Percentiles rank a stretch among this genome's conserved stretches.
Evolutionary conservation across 2,113 vertebrate species (phyloP).

Genomic region (Callithrix jacchus): DNA sequence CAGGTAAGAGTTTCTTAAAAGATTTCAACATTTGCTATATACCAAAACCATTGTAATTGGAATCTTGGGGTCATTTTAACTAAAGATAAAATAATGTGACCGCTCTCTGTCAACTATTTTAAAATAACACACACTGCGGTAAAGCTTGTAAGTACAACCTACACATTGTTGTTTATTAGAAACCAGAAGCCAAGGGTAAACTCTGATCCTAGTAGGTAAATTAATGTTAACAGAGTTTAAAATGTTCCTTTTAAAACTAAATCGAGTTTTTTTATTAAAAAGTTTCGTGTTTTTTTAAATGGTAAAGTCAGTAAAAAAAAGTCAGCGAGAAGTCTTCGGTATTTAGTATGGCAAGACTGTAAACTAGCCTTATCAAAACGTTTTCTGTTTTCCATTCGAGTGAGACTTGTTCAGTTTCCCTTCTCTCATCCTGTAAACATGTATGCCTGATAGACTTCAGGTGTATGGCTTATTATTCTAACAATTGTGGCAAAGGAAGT

Average conservation of each 20-base stretch:
- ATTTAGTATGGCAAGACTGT: not conserved
- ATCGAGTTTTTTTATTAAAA: not conserved
- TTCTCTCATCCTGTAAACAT: not conserved
- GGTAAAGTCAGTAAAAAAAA: not conserved
- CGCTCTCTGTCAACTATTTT: not conserved
- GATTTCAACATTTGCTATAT: not conserved
- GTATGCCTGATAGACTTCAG: not conserved
- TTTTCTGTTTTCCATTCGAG: not conserved
- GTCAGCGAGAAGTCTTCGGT: not conserved
- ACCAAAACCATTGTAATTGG: not conserved
- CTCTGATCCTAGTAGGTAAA: not conserved
- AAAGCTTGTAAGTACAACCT: not conserved
- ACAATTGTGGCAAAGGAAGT: not conserved
- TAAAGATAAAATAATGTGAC: not conserved
- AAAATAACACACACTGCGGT: not conserved
- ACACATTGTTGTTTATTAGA: not conserved
- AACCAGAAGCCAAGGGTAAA: not conserved
- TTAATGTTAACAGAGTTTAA: not conserved
- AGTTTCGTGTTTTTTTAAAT: not conserved
- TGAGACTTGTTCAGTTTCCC: not conserved
- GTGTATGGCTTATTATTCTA: not conserved
- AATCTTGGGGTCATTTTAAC: slow-evolving; percentile 11
- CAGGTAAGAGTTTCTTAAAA: slow-evolving; percentile 86
- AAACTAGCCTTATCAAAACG: not conserved
- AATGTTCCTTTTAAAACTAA: slow-evolving; percentile 18